These are phyloP conservation scores for Ormia ochracea DNA, from an alignment of 2,888 invertebrate species.

Conservation along the genomic window DNA sequence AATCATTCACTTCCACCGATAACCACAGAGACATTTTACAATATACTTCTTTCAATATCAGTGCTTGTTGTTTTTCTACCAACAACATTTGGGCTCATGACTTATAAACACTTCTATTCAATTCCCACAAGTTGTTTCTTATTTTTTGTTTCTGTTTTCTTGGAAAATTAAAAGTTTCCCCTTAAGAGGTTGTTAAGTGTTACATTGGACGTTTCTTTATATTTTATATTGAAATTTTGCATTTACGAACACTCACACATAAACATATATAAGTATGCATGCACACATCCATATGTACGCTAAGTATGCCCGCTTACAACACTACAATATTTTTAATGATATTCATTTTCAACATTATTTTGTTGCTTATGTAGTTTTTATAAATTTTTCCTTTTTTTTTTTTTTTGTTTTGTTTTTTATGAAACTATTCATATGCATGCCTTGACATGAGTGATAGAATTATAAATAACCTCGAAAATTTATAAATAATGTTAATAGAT, in stretches of 20 bases:
- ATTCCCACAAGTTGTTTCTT: constrained; percentile 4
- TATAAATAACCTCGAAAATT: constrained; percentile 61
- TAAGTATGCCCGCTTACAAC: too few species aligned
- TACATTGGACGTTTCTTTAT: constrained; percentile 40
- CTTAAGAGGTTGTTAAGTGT: constrained; percentile 48
- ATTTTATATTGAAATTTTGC: constrained; percentile 9
- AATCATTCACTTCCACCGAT: constrained; percentile 59
- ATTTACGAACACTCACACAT: too few species aligned
- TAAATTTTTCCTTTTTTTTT: too few species aligned
- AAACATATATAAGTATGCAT: too few species aligned
- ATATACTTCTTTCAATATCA: constrained; percentile 24
- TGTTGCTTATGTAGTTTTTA: background rate
- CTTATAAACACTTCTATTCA: constrained; percentile 45
- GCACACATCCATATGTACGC: too few species aligned
- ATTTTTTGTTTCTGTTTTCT: constrained; percentile 23
- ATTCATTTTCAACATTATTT: background rate
- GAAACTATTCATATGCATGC: constrained; percentile 32
- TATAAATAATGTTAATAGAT: constrained; percentile 35
- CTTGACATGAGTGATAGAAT: constrained; percentile 51
- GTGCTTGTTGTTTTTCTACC: constrained; percentile 21
- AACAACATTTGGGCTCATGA: constrained; percentile 52
- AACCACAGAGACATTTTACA: constrained; percentile 58
- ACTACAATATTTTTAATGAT: constrained; percentile 1
- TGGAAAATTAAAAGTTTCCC: constrained; percentile 57
- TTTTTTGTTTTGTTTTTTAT: too few species aligned